Percentiles rank a stretch among this genome's conserved stretches.
Evolutionary conservation across 2,888 invertebrate species (phyloP).

Genomic region (Ectobius pallidus): DNA sequence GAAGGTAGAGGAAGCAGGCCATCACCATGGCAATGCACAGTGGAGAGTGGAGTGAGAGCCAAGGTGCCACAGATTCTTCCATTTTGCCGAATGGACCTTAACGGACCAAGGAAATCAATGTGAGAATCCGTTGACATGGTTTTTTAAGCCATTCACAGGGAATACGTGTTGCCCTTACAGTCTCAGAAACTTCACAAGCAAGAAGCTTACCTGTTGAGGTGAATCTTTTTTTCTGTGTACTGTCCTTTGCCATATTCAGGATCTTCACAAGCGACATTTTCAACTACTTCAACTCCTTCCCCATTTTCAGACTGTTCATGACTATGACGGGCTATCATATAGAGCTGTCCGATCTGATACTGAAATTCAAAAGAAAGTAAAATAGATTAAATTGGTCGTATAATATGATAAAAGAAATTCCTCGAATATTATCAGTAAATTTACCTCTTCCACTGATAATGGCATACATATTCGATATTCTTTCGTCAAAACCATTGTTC

Average conservation of each 20-base stretch:
- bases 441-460: conserved; percentile 88
- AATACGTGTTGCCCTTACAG: no score
- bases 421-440: background rate
- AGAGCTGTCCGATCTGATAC: conserved; percentile 91
- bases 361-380: conserved; percentile 56
- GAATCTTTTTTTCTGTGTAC: conserved; percentile 88
- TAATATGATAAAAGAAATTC: background rate
- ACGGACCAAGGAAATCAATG: no score
- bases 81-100: no score
- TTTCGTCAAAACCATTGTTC: conserved; percentile 79
- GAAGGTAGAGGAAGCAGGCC: no score
- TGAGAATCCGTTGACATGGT: no score
- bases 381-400: background rate
- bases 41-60: no score
- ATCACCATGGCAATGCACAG: no score
- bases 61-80: no score
- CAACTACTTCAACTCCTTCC: conserved; percentile 90
- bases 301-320: conserved; percentile 88
- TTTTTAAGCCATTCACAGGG: no score
- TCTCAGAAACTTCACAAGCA: no score
- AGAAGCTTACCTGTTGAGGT: conserved; percentile 82
- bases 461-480: conserved; percentile 95
- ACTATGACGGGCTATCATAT: conserved; percentile 94
- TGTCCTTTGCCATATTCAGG: conserved; percentile 82
- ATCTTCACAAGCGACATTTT: conserved; percentile 81